Conservation (phyloP, 2,113 vertebrate species). For the Atherinomorus stipes region DNA sequence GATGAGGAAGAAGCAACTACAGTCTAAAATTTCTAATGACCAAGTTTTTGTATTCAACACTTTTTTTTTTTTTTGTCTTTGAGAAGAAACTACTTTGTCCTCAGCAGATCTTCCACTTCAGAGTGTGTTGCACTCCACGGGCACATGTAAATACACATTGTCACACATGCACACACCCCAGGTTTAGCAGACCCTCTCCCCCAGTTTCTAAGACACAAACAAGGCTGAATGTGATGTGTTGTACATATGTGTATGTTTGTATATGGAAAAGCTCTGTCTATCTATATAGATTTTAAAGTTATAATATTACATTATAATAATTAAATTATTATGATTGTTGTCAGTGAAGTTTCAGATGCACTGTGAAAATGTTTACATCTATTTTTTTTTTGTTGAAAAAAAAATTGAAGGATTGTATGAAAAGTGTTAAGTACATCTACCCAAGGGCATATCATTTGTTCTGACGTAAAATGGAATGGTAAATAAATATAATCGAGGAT, state of each 20-base stretch:
- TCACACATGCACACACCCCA: slow-evolving; percentile 1
- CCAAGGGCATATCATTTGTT: slow-evolving; percentile 46
- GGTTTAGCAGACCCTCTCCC: slow-evolving; percentile 2
- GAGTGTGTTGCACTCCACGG: background rate
- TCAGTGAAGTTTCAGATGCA: slow-evolving; percentile 65
- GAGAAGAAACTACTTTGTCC: slow-evolving; percentile 5
- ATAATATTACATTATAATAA: slow-evolving; percentile 35
- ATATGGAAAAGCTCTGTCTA: slow-evolving; percentile 27
- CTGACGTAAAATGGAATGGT: slow-evolving; percentile 37
- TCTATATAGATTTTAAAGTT: slow-evolving; percentile 30
- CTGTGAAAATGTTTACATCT: slow-evolving; percentile 71
- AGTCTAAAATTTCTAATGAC: slow-evolving; percentile 18
- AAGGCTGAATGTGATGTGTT: slow-evolving; percentile 68
- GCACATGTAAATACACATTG: slow-evolving; percentile 5
- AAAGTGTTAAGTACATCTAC: slow-evolving; percentile 35
- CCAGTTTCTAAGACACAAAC: slow-evolving; percentile 46
- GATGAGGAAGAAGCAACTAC: background rate
- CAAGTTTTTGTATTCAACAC: slow-evolving; percentile 6
- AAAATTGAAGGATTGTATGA: slow-evolving; percentile 51
- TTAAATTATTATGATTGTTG: slow-evolving; percentile 58
- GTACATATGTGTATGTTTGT: slow-evolving; percentile 56
- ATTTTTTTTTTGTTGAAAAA: slow-evolving; percentile 39
- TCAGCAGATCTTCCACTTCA: slow-evolving; percentile 33
- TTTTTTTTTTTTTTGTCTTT: slow-evolving; percentile 12
- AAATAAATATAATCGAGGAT: slow-evolving; percentile 55